Evolutionary conservation across 2,888 invertebrate genomes (phyloP).

Genomic region (Hesperia comma): DNA sequence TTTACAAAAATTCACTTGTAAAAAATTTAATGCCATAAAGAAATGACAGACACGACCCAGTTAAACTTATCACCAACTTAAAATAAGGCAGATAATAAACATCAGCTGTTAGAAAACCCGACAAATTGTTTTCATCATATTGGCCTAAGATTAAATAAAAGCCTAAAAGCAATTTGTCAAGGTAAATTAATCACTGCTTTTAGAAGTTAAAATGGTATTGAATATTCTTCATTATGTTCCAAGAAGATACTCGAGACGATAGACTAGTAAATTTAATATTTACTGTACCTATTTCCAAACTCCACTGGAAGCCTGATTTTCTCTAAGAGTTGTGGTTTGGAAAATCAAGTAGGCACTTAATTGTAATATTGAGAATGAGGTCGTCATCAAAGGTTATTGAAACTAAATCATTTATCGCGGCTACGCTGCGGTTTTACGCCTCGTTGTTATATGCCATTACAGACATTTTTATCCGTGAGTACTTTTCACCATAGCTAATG

Average conservation of each 20-base stretch:
- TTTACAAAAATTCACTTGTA: too few relatives aligned
- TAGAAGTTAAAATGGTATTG: neutral
- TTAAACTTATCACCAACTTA: too few relatives aligned
- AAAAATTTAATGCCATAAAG: too few relatives aligned
- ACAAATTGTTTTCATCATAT: constrained; percentile 11
- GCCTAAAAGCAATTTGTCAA: constrained; percentile 11
- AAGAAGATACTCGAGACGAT: neutral
- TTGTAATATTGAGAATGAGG: constrained; percentile 37
- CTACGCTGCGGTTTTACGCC: constrained; percentile 41
- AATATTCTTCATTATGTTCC: neutral
- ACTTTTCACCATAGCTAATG: neutral
- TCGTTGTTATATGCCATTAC: constrained; percentile 38
- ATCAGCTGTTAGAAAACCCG: neutral
- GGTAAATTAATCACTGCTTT: constrained; percentile 1
- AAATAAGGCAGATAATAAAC: constrained; percentile 5
- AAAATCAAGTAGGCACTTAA: constrained; percentile 33
- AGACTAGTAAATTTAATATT: neutral
- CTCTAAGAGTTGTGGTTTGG: constrained; percentile 24
- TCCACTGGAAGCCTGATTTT: constrained; percentile 20
- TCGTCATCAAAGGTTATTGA: constrained; percentile 40
- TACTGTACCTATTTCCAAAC: neutral
- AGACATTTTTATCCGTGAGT: constrained; percentile 21
- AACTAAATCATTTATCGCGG: constrained; percentile 40
- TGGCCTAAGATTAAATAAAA: constrained; percentile 16
- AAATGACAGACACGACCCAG: too few relatives aligned